Base-by-base conservation (phyloP, 2,888 invertebrate genomes). In the Branchellion lobata region DNA sequence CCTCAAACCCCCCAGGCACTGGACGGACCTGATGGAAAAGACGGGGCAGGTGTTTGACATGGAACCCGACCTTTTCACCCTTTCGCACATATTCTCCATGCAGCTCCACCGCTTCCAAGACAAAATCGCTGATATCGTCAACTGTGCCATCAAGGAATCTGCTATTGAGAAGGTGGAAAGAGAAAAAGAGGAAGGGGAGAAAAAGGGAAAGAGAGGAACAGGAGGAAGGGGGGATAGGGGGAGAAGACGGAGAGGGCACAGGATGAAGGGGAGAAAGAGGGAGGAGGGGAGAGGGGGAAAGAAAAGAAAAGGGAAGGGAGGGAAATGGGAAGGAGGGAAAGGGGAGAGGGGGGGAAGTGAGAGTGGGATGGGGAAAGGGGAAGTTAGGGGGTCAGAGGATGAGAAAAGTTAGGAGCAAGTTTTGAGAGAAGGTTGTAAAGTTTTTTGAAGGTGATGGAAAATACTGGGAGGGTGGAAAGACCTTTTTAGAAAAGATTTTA, bases 51-150 rank as follows among this genome's bases (percentile, higher is more conserved):
- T 90, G 81, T 95, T 95, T 86, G 94, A 95, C 85, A 94, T 95
- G 92, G 90, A 93, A 1, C 92, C 94, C 1, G 92, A 93, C 29
- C 91, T 92, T n/a, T 95, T 96, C 84, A 95, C 95, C 0, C 88
- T 96, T 81, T 93, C 94, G 81, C 94, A 95, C 85, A 93, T 96
- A 92, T 96, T 96, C 86, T 91, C 92, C 0, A 95, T 96, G 95
- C 93, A 96, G 85, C 88, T 95, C 81, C 93, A 94, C 84, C 91
- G 92, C 82, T 94, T 93, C 85, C 86, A 87, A 51, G 93, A 94
- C 0, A 92, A 93, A 2, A 94, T 94, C 53, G 92, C 92, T 84
- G 91, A 92, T 85, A 95, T 96, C 79, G 92, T 96, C 34, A 93
- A 92, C 82, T 92, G 92, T 86, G 95, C 96, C 40, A 92, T 93